Percentiles rank a stretch among this genome's conserved stretches.
Evolutionary conservation across 2,888 invertebrate species (phyloP).

Genomic region (Aphodius granarius): DNA sequence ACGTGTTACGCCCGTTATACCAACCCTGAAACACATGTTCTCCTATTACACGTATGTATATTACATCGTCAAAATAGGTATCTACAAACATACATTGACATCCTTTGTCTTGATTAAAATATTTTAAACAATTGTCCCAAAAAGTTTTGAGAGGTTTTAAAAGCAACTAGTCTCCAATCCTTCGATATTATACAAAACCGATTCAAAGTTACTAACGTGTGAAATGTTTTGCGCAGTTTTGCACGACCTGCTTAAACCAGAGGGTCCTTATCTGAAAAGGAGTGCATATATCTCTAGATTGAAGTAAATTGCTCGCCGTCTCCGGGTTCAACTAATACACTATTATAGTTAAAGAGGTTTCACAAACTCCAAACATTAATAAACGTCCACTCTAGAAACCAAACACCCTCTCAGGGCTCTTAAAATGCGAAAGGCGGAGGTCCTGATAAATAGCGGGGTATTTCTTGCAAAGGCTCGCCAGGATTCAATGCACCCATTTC

Average conservation of each 20-base stretch:
- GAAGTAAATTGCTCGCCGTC: neutral
- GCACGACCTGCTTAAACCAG: neutral
- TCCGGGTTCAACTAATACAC: neutral
- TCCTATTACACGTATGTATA: neutral
- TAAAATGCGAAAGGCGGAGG: neutral
- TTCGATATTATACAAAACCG: too few species aligned
- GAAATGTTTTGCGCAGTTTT: neutral
- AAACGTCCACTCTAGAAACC: neutral
- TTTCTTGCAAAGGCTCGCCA: neutral
- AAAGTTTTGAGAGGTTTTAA: neutral
- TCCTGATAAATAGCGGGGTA: neutral
- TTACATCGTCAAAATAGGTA: too few species aligned
- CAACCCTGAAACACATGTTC: neutral
- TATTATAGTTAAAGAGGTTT: neutral
- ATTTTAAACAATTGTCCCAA: neutral
- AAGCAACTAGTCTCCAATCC: too few species aligned
- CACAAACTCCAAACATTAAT: neutral
- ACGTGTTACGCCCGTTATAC: neutral
- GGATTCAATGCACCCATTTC: constrained; percentile 7
- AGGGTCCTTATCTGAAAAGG: neutral
- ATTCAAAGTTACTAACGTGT: neutral
- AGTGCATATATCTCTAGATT: neutral
- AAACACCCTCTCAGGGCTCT: neutral
- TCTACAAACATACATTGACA: neutral
- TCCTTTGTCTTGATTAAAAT: too few species aligned